Evolutionary conservation across 2,113 vertebrate species (phyloP), one percentile per base, ranked within the genome.

Genomic region (Struthidea cinerea): DNA sequence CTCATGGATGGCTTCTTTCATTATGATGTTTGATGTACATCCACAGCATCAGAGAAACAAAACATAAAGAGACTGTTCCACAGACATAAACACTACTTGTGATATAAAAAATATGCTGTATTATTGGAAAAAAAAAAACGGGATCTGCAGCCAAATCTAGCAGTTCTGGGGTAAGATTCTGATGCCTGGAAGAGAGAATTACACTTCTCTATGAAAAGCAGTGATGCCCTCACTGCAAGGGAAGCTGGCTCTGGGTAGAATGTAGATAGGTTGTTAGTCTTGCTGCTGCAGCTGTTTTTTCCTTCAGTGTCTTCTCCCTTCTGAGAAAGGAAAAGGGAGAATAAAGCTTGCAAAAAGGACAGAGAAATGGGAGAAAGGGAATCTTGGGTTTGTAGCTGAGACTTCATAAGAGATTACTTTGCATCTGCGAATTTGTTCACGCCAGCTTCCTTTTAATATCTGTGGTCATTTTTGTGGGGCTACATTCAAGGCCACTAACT

Each of bases 21-120:
- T 94, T 93, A 82, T 13, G 42, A 50, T 94, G 52, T 84, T 94
- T 92, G 92, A 95, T 95, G 57, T 93, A 86, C 35, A 65, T 86
- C 49, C 71, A 53, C 61, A 70, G 69, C 84, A 60, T 65, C 76
- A 76, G 50, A 67, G 57, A 80, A 91, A 92, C 35, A 93, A 75
- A 80, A 68, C n/a, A 84, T 60, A 64, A 90, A 91, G 69, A 83
- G 65, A 23, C 47, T 76, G 50, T 88, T 94, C 33, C 44, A 49
- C 39, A 79, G 75, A 69, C 61, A 56, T 80, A 93, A 92, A 67
- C 75, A 88, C 64, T 95, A 37, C 8, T 26, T 37, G 23, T 67
- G 79, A 87, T 90, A n/a, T 60, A 44, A 91, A 93, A 89, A 94
- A 69, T 42, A 85, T 61, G 79, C 26, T 59, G 24, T 78, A 13